Evolutionary conservation across 2,113 vertebrate species (phyloP), one percentile per base, ranked within the genome.

Genomic region (Collichthys lucidus): DNA sequence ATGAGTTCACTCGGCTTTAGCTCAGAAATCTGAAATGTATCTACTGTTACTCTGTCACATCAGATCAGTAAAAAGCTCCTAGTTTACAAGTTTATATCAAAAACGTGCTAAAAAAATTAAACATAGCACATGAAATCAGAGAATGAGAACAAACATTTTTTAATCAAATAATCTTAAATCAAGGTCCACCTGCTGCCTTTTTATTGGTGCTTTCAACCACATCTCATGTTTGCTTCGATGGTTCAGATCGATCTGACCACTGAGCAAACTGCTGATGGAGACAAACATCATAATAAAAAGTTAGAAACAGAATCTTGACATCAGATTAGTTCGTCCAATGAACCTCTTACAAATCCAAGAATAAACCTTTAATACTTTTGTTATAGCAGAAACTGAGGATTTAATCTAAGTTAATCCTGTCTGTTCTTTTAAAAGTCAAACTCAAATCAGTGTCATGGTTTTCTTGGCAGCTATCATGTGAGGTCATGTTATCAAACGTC

Each of bases 1-100:
- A 50, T 35, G 60, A 57, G 3, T 56, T 68, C 20, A 78, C 16
- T 67, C 19, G 63, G 31, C 17, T 72, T 42, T 0, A 74, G 46
- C 16, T 31, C 57, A 68, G 49, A 20, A 20, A 53, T 66, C 49
- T 4, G 11, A 47, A 46, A 42, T 11, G 0, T 50, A 20, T 79
- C 19, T 35, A 31, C 52, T 55, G 40, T 66, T 50, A 24, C 46
- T 24, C 22, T 22, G 19, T 8, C 60, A 26, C 5, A n/a, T 50
- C n/a, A n/a, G n/a, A 9, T 65, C 19, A 65, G n/a, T 60, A 35
- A 53, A 31, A 53, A 5, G 14, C 22, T 53, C 11, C n/a, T 29
- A 31, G 5, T n/a, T 29, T 20, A 40, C 20, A 59, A 19, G 5
- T 53, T 55, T 24, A 57, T 40, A 1, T 69, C 24, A 76, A 47